Evolutionary conservation across 2,797 vertebrate genomes (phyloP), one percentile per base, ranked within the genome.

Genomic region (Myotis pilosus): DNA sequence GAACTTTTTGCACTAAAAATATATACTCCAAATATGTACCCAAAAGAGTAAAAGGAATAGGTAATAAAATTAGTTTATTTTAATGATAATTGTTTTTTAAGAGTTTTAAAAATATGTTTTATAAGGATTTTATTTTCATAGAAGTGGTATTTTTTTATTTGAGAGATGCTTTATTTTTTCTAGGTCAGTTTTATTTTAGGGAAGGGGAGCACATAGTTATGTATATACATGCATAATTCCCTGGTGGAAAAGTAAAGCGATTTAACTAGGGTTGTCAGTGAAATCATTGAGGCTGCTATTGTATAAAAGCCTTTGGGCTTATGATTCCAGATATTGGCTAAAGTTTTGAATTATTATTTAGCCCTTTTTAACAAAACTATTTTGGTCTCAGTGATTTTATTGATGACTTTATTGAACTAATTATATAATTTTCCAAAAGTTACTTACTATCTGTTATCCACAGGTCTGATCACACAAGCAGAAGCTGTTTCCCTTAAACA

Each of bases 1-100:
- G 91, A 97, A 97, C 97, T 95, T 94, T 49, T 51, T 93, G 25
- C 0, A 71, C 0, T 89, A 86, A 96, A 96, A 96, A 94, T 80
- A 97, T 92, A 92, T 87, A 96, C 22, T 78, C 55, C 22, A 47
- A 85, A 55, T 84, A 89, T 6, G 89, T 1, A 71, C 53, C 55
- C 49, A 69, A 68, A 97, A 96, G 78, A 90, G 28, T 62, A 2
- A 89, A 92, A 91, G 6, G 53, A 76, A 89, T 64, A 60, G 80
- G 8, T 53, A 89, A 80, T 41, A 44, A 84, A 93, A 78, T 84
- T 78, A 53, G 5, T 13, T 83, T 69, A 22, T 86, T 94, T 75
- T 66, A 51, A 38, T 64, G 11, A 75, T 30, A 44, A 88, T 15
- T 94, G 41, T 11, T 9, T 91, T 89, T 41, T 2, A 93, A 85